Evolutionary conservation across 2,113 vertebrate genomes (phyloP).

Genomic region (Brienomyrus longianalis): DNA sequence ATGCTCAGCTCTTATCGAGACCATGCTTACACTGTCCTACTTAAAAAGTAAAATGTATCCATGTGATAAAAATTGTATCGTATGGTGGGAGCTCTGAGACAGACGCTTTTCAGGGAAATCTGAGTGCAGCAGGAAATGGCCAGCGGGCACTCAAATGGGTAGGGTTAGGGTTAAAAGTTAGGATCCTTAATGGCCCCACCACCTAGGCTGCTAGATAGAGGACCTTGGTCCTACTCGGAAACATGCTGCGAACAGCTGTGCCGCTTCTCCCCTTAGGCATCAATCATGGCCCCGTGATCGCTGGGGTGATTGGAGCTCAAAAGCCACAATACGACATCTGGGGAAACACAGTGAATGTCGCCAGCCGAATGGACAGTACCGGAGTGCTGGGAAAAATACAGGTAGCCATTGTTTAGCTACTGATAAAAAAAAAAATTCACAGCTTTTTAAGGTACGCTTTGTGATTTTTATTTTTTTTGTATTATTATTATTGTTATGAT

Average conservation of each 20-base stretch:
- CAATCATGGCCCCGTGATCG: slow-evolving; percentile 93
- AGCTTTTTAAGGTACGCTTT: not conserved
- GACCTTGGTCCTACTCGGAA: not conserved
- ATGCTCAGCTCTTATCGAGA: not conserved
- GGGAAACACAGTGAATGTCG: slow-evolving; percentile 96
- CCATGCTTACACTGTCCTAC: not conserved
- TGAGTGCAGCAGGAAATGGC: not conserved
- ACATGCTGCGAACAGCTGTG: slow-evolving; percentile 2
- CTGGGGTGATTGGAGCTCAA: slow-evolving; percentile 94
- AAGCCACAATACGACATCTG: slow-evolving; percentile 98
- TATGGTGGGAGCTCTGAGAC: not conserved
- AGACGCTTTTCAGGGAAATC: not conserved
- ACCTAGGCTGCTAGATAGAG: not conserved
- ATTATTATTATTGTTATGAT: not conserved
- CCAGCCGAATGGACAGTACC: slow-evolving; percentile 96
- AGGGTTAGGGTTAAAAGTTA: not conserved
- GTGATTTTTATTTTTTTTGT: not conserved
- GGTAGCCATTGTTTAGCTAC: slow-evolving; percentile 47
- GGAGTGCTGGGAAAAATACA: slow-evolving; percentile 95
- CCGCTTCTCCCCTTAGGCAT: slow-evolving; percentile 67
- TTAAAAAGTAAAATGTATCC: not conserved
- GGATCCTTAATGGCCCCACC: not conserved
- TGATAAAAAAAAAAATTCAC: not conserved
- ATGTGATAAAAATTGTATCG: not conserved
- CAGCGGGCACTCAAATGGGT: not conserved